phyloP scores from a whole-genome alignment of 1,140 invertebrate genomes.

The Pissodes strobi region DNA sequence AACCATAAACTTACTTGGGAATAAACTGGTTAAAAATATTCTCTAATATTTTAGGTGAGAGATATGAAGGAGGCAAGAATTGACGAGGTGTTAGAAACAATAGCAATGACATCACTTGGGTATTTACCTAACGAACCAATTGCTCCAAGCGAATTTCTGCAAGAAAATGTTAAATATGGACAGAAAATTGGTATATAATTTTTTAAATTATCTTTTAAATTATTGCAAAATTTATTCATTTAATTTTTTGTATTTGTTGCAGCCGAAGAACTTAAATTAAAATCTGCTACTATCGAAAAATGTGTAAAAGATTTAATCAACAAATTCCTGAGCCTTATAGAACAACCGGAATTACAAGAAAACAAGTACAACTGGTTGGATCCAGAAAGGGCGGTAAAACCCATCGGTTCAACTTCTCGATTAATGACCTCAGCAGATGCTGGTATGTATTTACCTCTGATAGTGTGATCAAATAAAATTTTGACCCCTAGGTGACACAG shows the following conservation, averaged over 20 bases:
- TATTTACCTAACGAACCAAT: slow-evolving; percentile 69
- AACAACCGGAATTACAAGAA: slow-evolving; percentile 60
- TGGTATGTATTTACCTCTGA: slow-evolving; percentile 55
- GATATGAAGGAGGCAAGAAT: slow-evolving; percentile 79
- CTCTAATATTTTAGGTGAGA: slow-evolving; percentile 58
- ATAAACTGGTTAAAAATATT: too few species aligned
- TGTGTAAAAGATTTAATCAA: slow-evolving; percentile 72
- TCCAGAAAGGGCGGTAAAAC: slow-evolving; percentile 62
- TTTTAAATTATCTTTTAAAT: not conserved
- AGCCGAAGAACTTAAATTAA: slow-evolving; percentile 61
- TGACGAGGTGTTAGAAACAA: slow-evolving; percentile 69
- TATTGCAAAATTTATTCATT: slow-evolving; percentile 1
- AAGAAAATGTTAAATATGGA: slow-evolving; percentile 64
- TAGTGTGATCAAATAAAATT: not conserved
- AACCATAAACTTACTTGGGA: slow-evolving; percentile 18
- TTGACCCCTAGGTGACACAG: not conserved
- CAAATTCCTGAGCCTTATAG: slow-evolving; percentile 67
- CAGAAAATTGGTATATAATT: slow-evolving; percentile 60
- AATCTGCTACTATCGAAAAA: slow-evolving; percentile 66
- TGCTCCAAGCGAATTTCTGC: slow-evolving; percentile 67
- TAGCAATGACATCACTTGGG: slow-evolving; percentile 67
- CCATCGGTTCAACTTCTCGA: slow-evolving; percentile 61
- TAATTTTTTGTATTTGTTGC: slow-evolving; percentile 14
- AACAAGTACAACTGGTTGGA: slow-evolving; percentile 69
- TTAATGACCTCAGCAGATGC: slow-evolving; percentile 60